phyloP scores from a whole-genome alignment of 2,797 vertebrate genomes.

The Microtus californicus region DNA sequence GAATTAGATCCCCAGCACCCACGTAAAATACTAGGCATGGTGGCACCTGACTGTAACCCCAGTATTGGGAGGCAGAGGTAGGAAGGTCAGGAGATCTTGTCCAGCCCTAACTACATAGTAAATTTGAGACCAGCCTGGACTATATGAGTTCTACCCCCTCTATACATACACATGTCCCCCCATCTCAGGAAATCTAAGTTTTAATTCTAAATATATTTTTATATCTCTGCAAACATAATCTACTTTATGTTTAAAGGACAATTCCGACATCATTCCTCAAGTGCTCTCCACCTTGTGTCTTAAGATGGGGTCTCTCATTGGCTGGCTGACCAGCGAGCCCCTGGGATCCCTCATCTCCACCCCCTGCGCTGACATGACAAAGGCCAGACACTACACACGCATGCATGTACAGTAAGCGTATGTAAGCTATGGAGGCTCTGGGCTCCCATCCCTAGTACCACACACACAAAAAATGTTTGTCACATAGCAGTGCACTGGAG shows the following conservation, averaged over 20 bases:
- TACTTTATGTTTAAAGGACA: not conserved
- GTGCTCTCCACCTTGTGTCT: not conserved
- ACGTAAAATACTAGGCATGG: not conserved
- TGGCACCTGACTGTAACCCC: not conserved
- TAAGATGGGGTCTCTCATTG: not conserved
- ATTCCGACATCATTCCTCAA: not conserved
- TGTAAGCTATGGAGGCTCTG: not conserved
- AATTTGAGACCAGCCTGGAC: not conserved
- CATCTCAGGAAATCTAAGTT: not conserved
- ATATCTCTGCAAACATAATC: constrained; percentile 43
- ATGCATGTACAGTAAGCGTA: not conserved
- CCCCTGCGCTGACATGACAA: not conserved
- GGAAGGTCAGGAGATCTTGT: not conserved
- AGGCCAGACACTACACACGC: not conserved
- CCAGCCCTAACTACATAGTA: not conserved
- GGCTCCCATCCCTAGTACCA: not conserved
- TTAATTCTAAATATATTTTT: constrained; percentile 9
- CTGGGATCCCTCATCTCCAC: not conserved
- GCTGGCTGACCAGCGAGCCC: not conserved
- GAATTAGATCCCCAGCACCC: not conserved
- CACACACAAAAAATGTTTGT: not conserved
- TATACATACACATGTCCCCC: not conserved
- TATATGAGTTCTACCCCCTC: not conserved
- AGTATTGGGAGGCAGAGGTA: not conserved
- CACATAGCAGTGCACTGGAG: not conserved